A percentile compares a stretch with the other conserved stretches of the same genome.
phyloP scores from a whole-genome alignment of 1,140 invertebrate genomes.

The Hylyphantes graminicola region DNA sequence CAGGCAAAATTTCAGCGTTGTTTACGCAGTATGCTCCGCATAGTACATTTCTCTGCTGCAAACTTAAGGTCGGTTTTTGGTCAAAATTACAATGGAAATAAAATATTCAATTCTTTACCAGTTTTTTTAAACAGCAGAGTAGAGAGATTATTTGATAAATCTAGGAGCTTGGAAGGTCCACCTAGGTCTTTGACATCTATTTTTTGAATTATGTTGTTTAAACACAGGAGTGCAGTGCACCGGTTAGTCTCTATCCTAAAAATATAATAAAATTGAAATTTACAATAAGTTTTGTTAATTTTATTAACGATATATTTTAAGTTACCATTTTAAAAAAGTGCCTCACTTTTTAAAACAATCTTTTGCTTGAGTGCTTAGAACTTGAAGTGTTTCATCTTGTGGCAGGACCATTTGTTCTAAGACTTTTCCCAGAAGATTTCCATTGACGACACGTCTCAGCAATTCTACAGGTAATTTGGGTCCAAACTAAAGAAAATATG shows the following conservation, averaged over 20 bases:
- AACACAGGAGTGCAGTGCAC: slow-evolving; percentile 74
- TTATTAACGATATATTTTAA: slow-evolving; percentile 6
- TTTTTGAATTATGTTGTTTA: slow-evolving; percentile 76
- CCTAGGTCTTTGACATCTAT: slow-evolving; percentile 74
- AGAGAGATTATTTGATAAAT: slow-evolving; percentile 72
- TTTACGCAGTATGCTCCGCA: no score
- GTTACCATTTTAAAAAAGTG: slow-evolving; percentile 3
- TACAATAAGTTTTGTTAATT: neutral
- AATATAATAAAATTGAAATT: neutral
- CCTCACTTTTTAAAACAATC: slow-evolving; percentile 68
- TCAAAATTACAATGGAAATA: neutral
- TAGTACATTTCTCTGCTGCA: no score
- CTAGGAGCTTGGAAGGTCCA: slow-evolving; percentile 71
- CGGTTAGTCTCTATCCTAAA: slow-evolving; percentile 69
- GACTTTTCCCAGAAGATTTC: slow-evolving; percentile 72
- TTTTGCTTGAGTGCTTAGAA: slow-evolving; percentile 70
- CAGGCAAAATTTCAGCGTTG: no score
- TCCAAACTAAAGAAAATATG: slow-evolving; percentile 60
- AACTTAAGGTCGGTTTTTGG: no score
- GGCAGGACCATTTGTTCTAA: slow-evolving; percentile 70
- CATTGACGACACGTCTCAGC: slow-evolving; percentile 70
- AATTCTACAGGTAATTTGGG: slow-evolving; percentile 64
- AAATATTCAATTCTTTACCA: slow-evolving; percentile 58
- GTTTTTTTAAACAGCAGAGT: slow-evolving; percentile 71
- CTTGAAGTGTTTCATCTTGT: slow-evolving; percentile 70